Conservation (phyloP, 2,888 invertebrate genomes). For the Andrena marginata region DNA sequence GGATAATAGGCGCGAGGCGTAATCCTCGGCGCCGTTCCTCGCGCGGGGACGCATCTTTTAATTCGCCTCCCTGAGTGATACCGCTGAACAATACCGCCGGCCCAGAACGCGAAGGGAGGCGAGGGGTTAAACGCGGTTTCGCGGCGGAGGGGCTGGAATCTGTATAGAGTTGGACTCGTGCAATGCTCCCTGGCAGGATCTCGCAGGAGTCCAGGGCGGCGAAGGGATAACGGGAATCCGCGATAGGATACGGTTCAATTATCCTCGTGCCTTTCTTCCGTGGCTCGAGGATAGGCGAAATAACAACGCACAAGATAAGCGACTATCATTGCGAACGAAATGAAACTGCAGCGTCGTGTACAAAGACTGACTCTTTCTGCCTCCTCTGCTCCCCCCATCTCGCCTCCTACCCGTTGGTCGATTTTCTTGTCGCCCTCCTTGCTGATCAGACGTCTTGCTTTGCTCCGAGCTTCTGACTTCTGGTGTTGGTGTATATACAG, state of each 20-base stretch:
- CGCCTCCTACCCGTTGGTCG: conserved; percentile 4
- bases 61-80: conserved; percentile 41
- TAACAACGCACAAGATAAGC: conserved; percentile 80
- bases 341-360: conserved; percentile 72
- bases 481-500: not conserved
- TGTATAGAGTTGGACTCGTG: conserved; percentile 20
- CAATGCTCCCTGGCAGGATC: conserved; percentile 54
- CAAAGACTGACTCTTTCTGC: conserved; percentile 25
- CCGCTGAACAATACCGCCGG: conserved; percentile 56
- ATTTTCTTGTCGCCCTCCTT: conserved; percentile 5
- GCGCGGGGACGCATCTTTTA: conserved; percentile 58
- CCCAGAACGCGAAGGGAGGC: conserved; percentile 13
- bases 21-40: conserved; percentile 28
- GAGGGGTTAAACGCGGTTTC: not conserved
- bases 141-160: conserved; percentile 21
- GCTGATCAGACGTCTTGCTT: conserved; percentile 2
- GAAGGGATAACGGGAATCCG: conserved; percentile 69
- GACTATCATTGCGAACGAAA: conserved; percentile 73
- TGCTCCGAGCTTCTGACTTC: not conserved
- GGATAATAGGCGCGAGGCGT: conserved; percentile 34
- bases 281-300: conserved; percentile 67
- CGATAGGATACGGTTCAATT: conserved; percentile 79
- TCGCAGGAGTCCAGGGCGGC: conserved; percentile 41
- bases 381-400: conserved; percentile 15
- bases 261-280: conserved; percentile 76